Percentiles rank a stretch among this genome's conserved stretches.
These are phyloP conservation scores for Leucania comma DNA, from an alignment of 2,888 invertebrate genomes.

Conservation along the genomic window DNA sequence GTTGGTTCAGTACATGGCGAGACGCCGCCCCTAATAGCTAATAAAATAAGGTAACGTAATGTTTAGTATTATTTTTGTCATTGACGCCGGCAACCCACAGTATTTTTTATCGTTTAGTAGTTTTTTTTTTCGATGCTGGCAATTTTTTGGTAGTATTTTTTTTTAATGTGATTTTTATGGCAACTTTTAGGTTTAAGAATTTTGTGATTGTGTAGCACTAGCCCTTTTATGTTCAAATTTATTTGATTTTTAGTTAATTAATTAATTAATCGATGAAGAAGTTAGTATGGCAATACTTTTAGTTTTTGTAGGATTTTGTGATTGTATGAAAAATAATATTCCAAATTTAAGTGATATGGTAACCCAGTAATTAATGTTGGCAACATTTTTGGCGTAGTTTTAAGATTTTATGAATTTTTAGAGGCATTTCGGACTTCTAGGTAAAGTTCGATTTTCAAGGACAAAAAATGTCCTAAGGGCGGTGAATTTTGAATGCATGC, in stretches of 20 bases:
- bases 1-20: conserved; percentile 83
- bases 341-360: conserved; percentile 62
- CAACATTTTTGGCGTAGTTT: conserved; percentile 56
- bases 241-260: conserved; percentile 24
- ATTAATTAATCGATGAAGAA: conserved; percentile 28
- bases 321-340: conserved; percentile 57
- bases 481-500: conserved; percentile 13
- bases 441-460: neutral
- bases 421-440: neutral
- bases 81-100: conserved; percentile 63
- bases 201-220: conserved; percentile 52
- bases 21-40: conserved; percentile 83
- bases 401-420: conserved; percentile 16
- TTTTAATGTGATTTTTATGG: conserved; percentile 38
- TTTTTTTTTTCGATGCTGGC: conserved; percentile 58
- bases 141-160: conserved; percentile 59
- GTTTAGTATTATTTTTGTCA: conserved; percentile 50
- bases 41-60: conserved; percentile 52
- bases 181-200: conserved; percentile 43
- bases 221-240: conserved; percentile 16
- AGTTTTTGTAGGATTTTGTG: conserved; percentile 58
- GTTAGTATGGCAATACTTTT: conserved; percentile 57
- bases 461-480: neutral
- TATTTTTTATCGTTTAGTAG: conserved; percentile 62
- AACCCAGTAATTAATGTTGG: conserved; percentile 50